Percentiles rank a stretch among this genome's conserved stretches.
Evolutionary conservation across 1,140 invertebrate genomes (phyloP).

Genomic region (Diorhabda sublineata): DNA sequence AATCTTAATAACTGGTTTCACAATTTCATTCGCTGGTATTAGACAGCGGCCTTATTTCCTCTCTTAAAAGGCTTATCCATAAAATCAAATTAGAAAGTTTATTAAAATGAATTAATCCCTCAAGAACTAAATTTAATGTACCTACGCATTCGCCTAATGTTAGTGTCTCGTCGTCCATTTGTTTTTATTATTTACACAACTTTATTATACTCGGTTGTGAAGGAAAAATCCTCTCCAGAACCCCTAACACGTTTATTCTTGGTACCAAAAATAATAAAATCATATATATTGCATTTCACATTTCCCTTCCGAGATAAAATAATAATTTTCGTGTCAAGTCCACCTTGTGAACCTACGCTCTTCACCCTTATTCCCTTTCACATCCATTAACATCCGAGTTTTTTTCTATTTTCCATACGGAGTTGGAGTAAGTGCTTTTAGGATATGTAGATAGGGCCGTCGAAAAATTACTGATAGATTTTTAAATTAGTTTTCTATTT

Average conservation of each 20-base stretch:
- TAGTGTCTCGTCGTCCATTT: background rate
- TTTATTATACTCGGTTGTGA: background rate
- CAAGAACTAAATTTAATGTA: too few species aligned
- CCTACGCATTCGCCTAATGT: too few species aligned
- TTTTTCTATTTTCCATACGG: background rate
- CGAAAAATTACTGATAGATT: background rate
- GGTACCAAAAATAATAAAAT: background rate
- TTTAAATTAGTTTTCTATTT: too few species aligned
- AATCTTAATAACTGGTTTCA: too few species aligned
- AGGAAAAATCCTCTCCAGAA: background rate
- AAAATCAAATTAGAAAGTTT: too few species aligned
- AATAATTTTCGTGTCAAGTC: slow-evolving; percentile 2
- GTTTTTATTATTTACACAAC: background rate
- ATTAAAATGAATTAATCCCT: too few species aligned
- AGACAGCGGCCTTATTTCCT: too few species aligned
- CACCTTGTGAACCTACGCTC: background rate
- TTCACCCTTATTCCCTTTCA: background rate
- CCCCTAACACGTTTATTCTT: background rate
- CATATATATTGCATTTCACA: background rate
- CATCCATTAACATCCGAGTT: background rate
- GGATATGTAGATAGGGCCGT: background rate
- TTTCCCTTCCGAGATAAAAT: background rate
- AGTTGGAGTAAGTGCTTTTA: background rate
- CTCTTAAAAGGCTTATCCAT: too few species aligned
- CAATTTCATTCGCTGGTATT: too few species aligned